Evolutionary conservation across 2,113 vertebrate genomes (phyloP).

Genomic region (Oceanites oceanicus): DNA sequence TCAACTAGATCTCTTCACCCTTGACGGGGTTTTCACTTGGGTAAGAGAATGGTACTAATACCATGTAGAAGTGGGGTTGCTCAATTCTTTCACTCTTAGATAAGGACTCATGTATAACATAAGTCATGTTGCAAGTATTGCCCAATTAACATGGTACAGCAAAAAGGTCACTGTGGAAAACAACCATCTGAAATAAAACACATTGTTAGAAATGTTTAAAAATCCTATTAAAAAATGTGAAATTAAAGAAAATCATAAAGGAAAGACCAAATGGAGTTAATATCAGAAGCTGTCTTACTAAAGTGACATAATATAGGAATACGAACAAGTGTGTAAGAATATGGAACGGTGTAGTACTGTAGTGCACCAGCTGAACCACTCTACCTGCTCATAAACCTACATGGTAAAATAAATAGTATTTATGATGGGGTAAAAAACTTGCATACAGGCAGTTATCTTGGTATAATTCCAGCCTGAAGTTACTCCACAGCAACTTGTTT

Average conservation of each 20-base stretch:
- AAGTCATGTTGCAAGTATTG: fast-evolving
- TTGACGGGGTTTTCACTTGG: background rate
- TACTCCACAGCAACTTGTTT: background rate
- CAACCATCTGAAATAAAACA: background rate
- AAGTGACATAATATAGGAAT: background rate
- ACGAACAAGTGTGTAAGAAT: fast-evolving
- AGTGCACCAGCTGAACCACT: background rate
- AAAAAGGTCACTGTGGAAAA: background rate
- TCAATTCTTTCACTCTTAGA: background rate
- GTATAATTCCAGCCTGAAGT: background rate
- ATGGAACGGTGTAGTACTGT: background rate
- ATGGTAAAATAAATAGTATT: background rate
- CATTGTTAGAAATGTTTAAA: background rate
- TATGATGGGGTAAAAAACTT: background rate
- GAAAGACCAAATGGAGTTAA: background rate
- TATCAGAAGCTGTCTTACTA: background rate
- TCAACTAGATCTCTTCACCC: background rate
- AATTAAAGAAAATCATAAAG: background rate
- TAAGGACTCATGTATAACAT: fast-evolving
- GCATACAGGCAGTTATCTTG: background rate
- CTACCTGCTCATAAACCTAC: background rate
- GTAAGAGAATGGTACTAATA: background rate
- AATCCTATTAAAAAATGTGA: background rate
- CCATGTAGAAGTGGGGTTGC: background rate
- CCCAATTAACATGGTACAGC: fast-evolving